phyloP scores from a whole-genome alignment of 2,113 vertebrate species.

The Cettia cetti region DNA sequence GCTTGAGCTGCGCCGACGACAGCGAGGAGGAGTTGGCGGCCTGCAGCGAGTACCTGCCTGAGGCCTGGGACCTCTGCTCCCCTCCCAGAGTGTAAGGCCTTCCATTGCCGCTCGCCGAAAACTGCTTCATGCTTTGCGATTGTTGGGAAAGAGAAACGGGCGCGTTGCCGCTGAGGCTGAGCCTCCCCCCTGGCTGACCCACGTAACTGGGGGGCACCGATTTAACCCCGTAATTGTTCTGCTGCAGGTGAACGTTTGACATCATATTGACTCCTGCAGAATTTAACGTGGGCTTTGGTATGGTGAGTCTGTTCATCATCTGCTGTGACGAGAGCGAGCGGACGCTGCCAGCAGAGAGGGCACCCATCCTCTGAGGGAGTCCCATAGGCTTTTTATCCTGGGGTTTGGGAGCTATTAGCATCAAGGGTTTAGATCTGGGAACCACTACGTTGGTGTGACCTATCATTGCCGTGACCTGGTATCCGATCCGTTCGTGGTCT shows the following conservation, averaged over 20 bases:
- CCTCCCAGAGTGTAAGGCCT: constrained; percentile 77
- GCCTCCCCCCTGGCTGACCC: constrained; percentile 82
- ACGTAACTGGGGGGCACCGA: constrained; percentile 76
- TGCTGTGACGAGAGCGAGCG: constrained; percentile 87
- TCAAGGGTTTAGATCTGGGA: constrained; percentile 89
- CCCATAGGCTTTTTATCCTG: constrained; percentile 89
- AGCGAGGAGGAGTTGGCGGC: constrained; percentile 76
- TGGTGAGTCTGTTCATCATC: constrained; percentile 85
- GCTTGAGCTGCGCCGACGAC: constrained; percentile 79
- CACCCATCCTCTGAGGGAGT: constrained; percentile 86
- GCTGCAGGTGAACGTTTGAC: constrained; percentile 85
- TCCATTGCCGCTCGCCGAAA: constrained; percentile 81
- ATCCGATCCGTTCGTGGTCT: constrained; percentile 95
- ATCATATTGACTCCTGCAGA: constrained; percentile 84
- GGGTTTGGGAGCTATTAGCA: constrained; percentile 89
- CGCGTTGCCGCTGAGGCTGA: constrained; percentile 81
- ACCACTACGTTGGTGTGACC: constrained; percentile 97
- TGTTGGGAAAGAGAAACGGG: constrained; percentile 89
- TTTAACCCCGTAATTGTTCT: constrained; percentile 86
- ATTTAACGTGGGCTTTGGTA: constrained; percentile 89
- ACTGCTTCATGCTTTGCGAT: constrained; percentile 89
- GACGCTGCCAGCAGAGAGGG: constrained; percentile 80
- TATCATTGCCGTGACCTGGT: constrained; percentile 98
- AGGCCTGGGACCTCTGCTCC: constrained; percentile 74
- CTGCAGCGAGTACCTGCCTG: constrained; percentile 77